phyloP scores from a whole-genome alignment of 2,797 vertebrate species.

The Sebastolobus alascanus region DNA sequence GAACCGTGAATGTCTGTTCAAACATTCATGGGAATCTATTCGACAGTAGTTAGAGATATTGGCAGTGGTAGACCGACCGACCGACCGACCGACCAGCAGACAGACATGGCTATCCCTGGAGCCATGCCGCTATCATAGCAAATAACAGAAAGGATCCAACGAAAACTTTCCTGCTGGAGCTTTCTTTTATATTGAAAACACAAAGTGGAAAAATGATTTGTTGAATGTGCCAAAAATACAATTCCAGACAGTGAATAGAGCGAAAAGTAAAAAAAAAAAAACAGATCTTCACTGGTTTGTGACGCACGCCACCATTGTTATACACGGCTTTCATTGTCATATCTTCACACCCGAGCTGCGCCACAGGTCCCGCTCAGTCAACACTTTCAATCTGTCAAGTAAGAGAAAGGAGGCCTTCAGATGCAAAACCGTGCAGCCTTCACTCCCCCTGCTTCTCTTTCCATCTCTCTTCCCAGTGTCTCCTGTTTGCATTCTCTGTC shows the following conservation, averaged over 20 bases:
- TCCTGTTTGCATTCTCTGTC: conserved; percentile 13
- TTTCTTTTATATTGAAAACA: not conserved
- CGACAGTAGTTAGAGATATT: not conserved
- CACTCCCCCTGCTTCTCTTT: conserved; percentile 16
- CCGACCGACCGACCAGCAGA: not conserved
- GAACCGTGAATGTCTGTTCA: not conserved
- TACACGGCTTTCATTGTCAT: conserved; percentile 8
- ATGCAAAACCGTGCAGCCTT: conserved; percentile 29
- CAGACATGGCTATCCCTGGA: not conserved
- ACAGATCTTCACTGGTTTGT: not conserved
- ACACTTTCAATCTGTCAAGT: conserved; percentile 29
- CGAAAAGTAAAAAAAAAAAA: not conserved
- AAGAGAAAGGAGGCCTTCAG: conserved; percentile 25
- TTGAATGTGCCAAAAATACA: conserved; percentile 5
- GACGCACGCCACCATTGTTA: not conserved
- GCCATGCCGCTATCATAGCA: not conserved
- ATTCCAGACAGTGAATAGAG: not conserved
- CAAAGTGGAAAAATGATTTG: not conserved
- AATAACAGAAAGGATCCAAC: not conserved
- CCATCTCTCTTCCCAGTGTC: not conserved
- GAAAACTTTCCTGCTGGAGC: not conserved
- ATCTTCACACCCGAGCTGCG: conserved; percentile 10
- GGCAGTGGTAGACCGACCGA: not conserved
- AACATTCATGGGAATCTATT: not conserved
- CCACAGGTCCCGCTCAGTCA: conserved; percentile 13